Conservation (phyloP, 2,888 invertebrate species). For the Plebejus anna region DNA sequence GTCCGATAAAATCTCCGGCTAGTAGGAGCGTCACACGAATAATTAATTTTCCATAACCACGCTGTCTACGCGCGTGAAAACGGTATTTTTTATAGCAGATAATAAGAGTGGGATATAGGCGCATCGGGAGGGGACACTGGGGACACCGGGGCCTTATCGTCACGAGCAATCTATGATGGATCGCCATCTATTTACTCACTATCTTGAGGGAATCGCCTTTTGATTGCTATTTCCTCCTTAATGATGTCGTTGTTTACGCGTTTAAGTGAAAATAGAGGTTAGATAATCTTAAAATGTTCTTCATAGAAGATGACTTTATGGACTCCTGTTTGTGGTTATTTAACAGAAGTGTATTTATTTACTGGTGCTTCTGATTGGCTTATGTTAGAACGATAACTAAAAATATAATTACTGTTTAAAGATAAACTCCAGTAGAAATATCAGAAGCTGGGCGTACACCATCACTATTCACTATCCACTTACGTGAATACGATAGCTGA, state of each 20-base stretch:
- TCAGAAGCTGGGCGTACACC: too few relatives aligned
- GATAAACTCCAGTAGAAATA: too few relatives aligned
- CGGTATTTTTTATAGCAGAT: background rate
- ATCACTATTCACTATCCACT: too few relatives aligned
- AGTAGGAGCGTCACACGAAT: background rate
- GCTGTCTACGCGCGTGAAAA: background rate
- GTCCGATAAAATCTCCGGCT: background rate
- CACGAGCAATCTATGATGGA: conserved; percentile 28
- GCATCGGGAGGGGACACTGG: background rate
- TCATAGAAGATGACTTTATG: background rate
- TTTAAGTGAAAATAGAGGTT: background rate
- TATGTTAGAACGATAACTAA: too few relatives aligned
- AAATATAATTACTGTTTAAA: too few relatives aligned
- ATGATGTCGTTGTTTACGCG: background rate
- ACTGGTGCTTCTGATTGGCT: too few relatives aligned
- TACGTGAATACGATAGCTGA: too few relatives aligned
- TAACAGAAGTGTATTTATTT: too few relatives aligned
- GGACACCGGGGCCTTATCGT: conserved; percentile 1
- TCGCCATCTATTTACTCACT: conserved; percentile 18
- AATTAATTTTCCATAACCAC: background rate
- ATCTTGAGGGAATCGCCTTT: conserved; percentile 8
- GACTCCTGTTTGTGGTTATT: too few relatives aligned
- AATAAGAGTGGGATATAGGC: background rate
- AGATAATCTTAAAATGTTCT: background rate
- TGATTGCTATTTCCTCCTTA: conserved; percentile 19